Evolutionary conservation across 2,113 vertebrate species (phyloP).

Genomic region (Saguinus midas): DNA sequence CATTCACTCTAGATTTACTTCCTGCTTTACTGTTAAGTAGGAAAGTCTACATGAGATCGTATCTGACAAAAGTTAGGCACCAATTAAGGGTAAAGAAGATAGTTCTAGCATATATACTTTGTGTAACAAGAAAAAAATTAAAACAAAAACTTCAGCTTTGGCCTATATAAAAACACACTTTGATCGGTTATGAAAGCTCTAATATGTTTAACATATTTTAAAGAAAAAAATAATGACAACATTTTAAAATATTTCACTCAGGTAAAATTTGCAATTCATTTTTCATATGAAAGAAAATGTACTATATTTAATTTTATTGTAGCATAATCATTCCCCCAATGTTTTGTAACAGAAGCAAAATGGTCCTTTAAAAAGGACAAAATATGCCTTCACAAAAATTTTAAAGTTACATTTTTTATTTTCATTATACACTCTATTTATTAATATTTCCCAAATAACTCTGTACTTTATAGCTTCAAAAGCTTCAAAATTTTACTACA

Average conservation of each 20-base stretch:
- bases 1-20: neutral
- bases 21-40: neutral
- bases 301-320: neutral
- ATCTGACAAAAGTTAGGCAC: neutral
- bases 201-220: neutral
- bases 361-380: neutral
- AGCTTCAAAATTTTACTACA: neutral
- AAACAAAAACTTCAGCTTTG: neutral
- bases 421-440: neutral
- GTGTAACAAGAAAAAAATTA: neutral
- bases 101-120: neutral
- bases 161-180: neutral
- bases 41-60: neutral
- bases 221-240: neutral
- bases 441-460: constrained; percentile 7
- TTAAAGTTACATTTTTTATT: neutral
- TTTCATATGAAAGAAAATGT: neutral
- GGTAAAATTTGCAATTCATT: neutral
- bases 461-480: neutral
- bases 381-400: neutral
- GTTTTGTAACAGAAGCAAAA: neutral
- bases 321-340: neutral
- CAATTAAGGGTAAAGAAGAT: neutral
- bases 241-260: neutral
- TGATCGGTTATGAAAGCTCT: neutral